Base-by-base conservation (phyloP, 1,140 invertebrate genomes). In the Orussus abietinus region DNA sequence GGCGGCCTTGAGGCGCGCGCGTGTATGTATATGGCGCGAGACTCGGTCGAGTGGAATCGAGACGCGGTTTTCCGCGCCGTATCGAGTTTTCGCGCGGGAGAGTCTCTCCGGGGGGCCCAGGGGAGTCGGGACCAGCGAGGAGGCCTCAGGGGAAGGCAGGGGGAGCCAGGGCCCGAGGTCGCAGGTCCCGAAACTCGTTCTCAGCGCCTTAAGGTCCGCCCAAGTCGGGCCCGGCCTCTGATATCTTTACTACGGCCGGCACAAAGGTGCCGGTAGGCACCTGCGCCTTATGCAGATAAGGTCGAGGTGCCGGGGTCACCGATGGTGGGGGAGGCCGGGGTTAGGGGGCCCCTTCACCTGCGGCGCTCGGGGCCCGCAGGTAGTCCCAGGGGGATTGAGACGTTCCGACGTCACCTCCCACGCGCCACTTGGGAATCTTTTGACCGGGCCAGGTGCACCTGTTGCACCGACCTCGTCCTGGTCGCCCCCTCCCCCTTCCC, bases 281-380 rank as follows among this genome's bases (percentile, higher is more conserved):
- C 59, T 62, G 61, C 49, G 47, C 44, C 51, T 57, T 55, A 58
- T 60, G 57, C 61, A 62, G 61, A 63, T 63, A 63, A 63, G 51
- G 48, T 52, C 48, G 54, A 46, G 49, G 49, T 43, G 43, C 47
- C 45, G 46, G 50, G 59, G 57, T 62, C 55, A 56, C 47, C 45
- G 45, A 42, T 42, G 42, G 45, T 47, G 22, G 48, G 53, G 55
- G 45, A 42, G 44, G 42, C 45, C 47, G 22, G 48, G 53, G 55
- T 60, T 58, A 58, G 58, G 57, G 57, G 33, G 32, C 47, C 31
- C 44, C 47, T 51, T 40, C 53, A 55, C 53, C 49, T 59, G 55
- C 47, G 31, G 33, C 7, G n/a, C 18, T 36, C 12, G 29, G 18
- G 40, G 36, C 44, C 32, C 42, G 50, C 58, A 61, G 58, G 59